Percentiles rank a stretch among this genome's conserved stretches.
Evolutionary conservation across 2,113 vertebrate genomes (phyloP).

Genomic region (Butorides virescens): DNA sequence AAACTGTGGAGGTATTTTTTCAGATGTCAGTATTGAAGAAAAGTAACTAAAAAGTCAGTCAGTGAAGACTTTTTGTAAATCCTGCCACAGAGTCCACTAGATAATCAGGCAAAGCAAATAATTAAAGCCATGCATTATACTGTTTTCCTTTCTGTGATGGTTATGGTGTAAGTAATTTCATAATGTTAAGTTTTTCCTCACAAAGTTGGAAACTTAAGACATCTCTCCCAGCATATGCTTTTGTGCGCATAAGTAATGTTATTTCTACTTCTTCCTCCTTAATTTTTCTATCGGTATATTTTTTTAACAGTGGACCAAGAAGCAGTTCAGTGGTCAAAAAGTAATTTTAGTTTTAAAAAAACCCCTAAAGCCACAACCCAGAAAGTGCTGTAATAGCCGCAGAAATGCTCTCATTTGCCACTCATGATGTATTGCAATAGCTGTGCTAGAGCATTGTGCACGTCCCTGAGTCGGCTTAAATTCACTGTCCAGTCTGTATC

Average conservation of each 20-base stretch:
- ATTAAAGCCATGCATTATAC: background rate
- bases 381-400: background rate
- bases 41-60: background rate
- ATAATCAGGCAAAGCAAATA: background rate
- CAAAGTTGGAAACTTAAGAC: background rate
- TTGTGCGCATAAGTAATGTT: background rate
- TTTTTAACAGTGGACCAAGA: background rate
- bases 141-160: background rate
- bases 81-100: background rate
- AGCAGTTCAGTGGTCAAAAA: background rate
- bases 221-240: background rate
- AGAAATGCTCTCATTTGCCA: background rate
- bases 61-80: background rate
- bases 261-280: background rate
- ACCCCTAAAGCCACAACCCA: background rate
- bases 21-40: background rate
- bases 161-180: background rate
- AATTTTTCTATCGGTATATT: background rate
- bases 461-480: background rate
- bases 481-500: background rate
- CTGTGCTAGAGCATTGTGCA: background rate
- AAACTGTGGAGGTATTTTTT: background rate
- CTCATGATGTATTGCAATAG: background rate
- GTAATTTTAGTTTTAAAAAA: background rate
- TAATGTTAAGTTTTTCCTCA: background rate